Conservation (phyloP, 1,140 invertebrate genomes). For the Macrocentrus cingulum region DNA sequence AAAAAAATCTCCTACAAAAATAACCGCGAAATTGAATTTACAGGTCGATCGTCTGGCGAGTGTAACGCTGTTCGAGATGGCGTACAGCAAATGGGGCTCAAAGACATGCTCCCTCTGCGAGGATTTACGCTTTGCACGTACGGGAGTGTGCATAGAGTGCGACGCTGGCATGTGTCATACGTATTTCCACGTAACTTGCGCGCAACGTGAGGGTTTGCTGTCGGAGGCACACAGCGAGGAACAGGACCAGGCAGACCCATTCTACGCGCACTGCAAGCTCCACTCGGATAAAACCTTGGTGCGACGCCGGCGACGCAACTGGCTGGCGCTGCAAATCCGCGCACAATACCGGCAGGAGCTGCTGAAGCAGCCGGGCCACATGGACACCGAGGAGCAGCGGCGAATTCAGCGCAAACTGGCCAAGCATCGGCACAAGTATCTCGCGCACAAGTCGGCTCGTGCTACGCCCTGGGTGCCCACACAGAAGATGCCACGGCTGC, state of each 20-base stretch:
- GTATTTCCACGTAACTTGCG: constrained; percentile 97
- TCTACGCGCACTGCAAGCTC: constrained; percentile 94
- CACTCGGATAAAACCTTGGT: constrained; percentile 84
- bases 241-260: constrained; percentile 93
- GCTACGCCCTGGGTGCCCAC: constrained; percentile 88
- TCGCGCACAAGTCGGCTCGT: constrained; percentile 71
- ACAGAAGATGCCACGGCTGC: constrained; percentile 87
- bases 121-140: constrained; percentile 81
- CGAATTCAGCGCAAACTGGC: constrained; percentile 77
- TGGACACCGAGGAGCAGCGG: constrained; percentile 68
- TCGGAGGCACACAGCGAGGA: constrained; percentile 93
- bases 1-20: too few relatives aligned
- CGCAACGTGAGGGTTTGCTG: constrained; percentile 88
- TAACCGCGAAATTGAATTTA: too few relatives aligned
- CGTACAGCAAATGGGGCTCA: constrained; percentile 91
- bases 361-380: constrained; percentile 57
- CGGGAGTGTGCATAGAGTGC: constrained; percentile 94
- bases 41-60: constrained; percentile 80
- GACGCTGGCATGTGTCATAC: constrained; percentile 97
- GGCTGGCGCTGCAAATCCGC: constrained; percentile 82
- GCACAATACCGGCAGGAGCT: constrained; percentile 69
- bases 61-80: constrained; percentile 93
- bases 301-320: constrained; percentile 81
- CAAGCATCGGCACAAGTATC: constrained; percentile 76
- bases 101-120: constrained; percentile 85